These are phyloP conservation scores for Scolopax rusticola DNA, from an alignment of 2,797 vertebrate genomes.

Conservation along the genomic window DNA sequence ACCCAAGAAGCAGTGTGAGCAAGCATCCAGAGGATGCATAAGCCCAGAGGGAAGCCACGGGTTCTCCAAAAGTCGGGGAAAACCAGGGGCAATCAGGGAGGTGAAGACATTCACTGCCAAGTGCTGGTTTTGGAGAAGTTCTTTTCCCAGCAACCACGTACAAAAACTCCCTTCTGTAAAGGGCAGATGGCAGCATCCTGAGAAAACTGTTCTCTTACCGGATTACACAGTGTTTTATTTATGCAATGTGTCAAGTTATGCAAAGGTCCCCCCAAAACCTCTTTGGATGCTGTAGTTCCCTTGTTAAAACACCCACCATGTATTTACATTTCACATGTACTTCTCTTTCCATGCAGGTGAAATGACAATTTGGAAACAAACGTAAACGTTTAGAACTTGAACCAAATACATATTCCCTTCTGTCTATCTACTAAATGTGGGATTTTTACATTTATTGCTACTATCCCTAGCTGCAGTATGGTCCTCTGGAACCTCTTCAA, in stretches of 20 bases:
- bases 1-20: background rate
- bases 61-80: background rate
- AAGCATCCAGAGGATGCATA: background rate
- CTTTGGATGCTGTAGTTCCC: background rate
- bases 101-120: background rate
- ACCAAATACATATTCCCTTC: background rate
- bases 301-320: background rate
- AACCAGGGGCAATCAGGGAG: background rate
- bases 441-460: background rate
- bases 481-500: background rate
- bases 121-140: constrained; percentile 2
- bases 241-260: background rate
- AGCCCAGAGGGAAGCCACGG: background rate
- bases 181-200: background rate
- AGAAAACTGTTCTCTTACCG: background rate
- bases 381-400: background rate
- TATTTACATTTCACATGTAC: background rate
- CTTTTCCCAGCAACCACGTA: background rate
- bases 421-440: background rate
- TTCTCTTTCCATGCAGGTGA: background rate
- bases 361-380: background rate
- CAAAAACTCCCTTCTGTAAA: background rate
- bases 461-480: fast-evolving
- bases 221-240: background rate
- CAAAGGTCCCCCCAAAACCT: background rate